A percentile compares a stretch with the other conserved stretches of the same genome.
phyloP scores from a whole-genome alignment of 1,140 invertebrate genomes.

The Hyles euphorbiae region DNA sequence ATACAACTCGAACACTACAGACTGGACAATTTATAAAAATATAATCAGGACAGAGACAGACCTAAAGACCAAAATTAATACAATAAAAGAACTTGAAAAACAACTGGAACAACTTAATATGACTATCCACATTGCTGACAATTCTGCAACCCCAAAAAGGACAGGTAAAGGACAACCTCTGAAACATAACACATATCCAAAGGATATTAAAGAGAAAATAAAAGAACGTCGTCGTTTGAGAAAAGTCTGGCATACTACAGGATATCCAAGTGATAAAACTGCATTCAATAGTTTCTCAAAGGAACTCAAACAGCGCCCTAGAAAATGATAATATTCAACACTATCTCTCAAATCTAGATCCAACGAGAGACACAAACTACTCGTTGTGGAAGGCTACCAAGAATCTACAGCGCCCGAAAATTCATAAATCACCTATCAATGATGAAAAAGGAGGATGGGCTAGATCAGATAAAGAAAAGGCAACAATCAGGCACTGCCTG shows the following conservation, averaged over 20 bases:
- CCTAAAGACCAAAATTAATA: conserved; percentile 4
- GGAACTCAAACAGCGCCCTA: conserved; percentile 15
- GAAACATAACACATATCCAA: conserved; percentile 14
- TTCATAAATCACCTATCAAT: conserved; percentile 14
- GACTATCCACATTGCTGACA: conserved; percentile 1
- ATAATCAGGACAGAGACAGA: conserved; percentile 1
- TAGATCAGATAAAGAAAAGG: conserved; percentile 20
- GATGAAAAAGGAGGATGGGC: conserved; percentile 12
- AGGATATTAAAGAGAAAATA: conserved; percentile 24
- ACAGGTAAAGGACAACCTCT: conserved; percentile 1
- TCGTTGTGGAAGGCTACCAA: conserved; percentile 21
- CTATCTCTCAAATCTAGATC: conserved; percentile 9
- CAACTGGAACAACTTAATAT: too few relatives aligned
- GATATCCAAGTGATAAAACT: conserved; percentile 21
- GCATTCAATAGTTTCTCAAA: conserved; percentile 18
- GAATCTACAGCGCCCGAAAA: conserved; percentile 17
- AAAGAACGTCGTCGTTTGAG: conserved; percentile 10
- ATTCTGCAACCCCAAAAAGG: conserved; percentile 10
- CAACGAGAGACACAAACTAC: conserved; percentile 17
- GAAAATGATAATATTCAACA: conserved; percentile 16
- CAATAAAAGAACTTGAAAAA: background rate
- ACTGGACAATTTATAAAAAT: conserved; percentile 8
- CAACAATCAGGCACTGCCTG: conserved; percentile 6
- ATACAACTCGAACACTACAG: conserved; percentile 5
- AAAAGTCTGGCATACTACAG: conserved; percentile 17